Evolutionary conservation across 2,113 vertebrate genomes (phyloP), one percentile per base, ranked within the genome.

Genomic region (Smithornis capensis): DNA sequence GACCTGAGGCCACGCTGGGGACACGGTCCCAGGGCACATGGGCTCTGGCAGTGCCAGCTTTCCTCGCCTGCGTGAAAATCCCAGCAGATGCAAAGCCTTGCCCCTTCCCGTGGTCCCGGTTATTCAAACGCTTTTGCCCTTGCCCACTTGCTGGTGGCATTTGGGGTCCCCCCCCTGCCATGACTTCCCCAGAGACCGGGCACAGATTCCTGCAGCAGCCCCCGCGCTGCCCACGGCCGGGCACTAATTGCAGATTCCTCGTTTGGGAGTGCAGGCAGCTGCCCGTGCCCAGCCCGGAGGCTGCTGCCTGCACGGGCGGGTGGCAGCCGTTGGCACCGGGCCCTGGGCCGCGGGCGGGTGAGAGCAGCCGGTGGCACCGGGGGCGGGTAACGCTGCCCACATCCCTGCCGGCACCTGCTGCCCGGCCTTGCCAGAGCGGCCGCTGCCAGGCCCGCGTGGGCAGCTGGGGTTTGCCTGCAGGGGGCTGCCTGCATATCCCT

Each of bases 321-420:
- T 89, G 95, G 92, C 84, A 83, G 83, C 53, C 53, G 14, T 81
- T 91, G 94, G 92, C 95, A 83, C 17, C 6, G 13, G 33, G 94
- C 94, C 89, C 65, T 3, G 65, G 50, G 59, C 64, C 4, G 49
- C 27, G 35, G 95, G 93, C 5, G 50, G 91, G 86, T 10, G 75
- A 77, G 40, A 92, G 91, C 93, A 94, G 93, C 93, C 75, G 83
- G 86, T 55, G 67, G 47, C 6, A 5, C 68, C 7, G 56, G 50
- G 77, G 77, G 76, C 7, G 56, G 75, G 63, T 10, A 5, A 31
- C 0, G 27, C 91, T 93, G 91, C 93, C 91, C 91, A 73, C 88
- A 19, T 2, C 82, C 77, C 85, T 7, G 42, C 74, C 24, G 13
- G 94, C 95, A 96, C 94, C 89, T 95, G 94, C 91, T 87, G 93